A percentile compares a stretch with the other conserved stretches of the same genome.
Evolutionary conservation across 92 coral and sea anemone genomes (phyloP).

Genomic region (Pocillopora meandrina): DNA sequence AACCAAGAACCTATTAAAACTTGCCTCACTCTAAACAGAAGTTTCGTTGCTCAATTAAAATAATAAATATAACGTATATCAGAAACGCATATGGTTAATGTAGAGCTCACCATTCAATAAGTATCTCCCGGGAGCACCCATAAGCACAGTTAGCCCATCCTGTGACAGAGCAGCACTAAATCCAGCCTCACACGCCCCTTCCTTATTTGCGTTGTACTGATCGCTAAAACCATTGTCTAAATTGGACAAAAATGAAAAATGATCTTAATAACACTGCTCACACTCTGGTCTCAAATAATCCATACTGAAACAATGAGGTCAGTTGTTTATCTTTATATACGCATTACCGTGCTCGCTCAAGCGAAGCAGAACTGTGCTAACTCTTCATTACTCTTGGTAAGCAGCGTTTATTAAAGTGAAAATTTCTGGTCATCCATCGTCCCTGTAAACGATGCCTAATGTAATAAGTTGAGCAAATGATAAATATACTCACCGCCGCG

Average conservation of each 20-base stretch:
- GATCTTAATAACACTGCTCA: background rate
- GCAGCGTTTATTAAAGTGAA: too few species aligned
- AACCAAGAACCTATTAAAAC: too few species aligned
- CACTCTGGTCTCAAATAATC: background rate
- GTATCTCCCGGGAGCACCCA: conserved; percentile 64
- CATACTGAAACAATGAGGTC: background rate
- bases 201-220: conserved; percentile 16
- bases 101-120: conserved; percentile 53
- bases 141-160: conserved; percentile 41
- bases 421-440: too few species aligned
- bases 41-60: too few species aligned
- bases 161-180: conserved; percentile 60
- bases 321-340: too few species aligned
- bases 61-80: too few species aligned
- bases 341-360: too few species aligned
- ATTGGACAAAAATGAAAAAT: background rate
- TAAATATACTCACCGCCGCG: conserved; percentile 46
- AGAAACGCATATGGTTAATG: background rate
- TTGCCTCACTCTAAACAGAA: too few species aligned
- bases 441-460: conserved; percentile 12
- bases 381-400: too few species aligned
- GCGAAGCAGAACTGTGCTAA: too few species aligned
- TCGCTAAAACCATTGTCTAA: background rate
- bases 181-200: conserved; percentile 78
- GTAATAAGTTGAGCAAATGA: background rate